Base-by-base conservation (phyloP, 2,888 invertebrate genomes). In the Cephalotes varians region DNA sequence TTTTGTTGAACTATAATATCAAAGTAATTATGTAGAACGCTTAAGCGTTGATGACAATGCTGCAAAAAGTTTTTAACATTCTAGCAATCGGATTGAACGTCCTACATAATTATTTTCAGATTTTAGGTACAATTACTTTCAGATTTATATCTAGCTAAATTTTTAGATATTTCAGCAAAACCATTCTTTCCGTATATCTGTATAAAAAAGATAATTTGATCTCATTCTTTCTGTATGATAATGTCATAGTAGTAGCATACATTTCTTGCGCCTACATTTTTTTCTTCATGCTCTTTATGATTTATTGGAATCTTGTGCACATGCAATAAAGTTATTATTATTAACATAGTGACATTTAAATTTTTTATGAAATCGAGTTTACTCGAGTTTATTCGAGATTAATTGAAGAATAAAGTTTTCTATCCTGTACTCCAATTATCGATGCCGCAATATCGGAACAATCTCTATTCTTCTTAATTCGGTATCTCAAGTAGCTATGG, bases 391-490 rank as follows among this genome's bases (percentile, higher is more conserved):
- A n/a, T n/a, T n/a, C n/a, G n/a, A 60, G 34, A 65, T 28, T 31
- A 40, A 65, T 51, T 28, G 9, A 28, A 51, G 28, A 64, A 51
- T 51, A 12, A 40, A 51, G 5, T 51, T 56, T 34, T 25, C 34
- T 21, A 18, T n/a, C n/a, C 44, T 44, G 18, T 67, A 65, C 25
- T 31, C 4, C 21, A 44, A 56, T 79, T 76, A 54, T 79, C 25
- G 31, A 76, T 64, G 40, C 28, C 25, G n/a, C 15, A n/a, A 65
- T 67, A 54, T 21, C 18, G 28, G 37, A 56, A 21, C 65, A 54
- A 40, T 6, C 15, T 18, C n/a, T 40, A 18, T 54, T 56, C 31
- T 44, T 77, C 37, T 47, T 58, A 56, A 79, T 69, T 77, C 31
- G 44, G n/a, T n/a, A 18, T 18, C 54, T 44, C 69, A 54, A 67